Base-by-base conservation (phyloP, 2,113 vertebrate genomes). In the Limanda limanda region DNA sequence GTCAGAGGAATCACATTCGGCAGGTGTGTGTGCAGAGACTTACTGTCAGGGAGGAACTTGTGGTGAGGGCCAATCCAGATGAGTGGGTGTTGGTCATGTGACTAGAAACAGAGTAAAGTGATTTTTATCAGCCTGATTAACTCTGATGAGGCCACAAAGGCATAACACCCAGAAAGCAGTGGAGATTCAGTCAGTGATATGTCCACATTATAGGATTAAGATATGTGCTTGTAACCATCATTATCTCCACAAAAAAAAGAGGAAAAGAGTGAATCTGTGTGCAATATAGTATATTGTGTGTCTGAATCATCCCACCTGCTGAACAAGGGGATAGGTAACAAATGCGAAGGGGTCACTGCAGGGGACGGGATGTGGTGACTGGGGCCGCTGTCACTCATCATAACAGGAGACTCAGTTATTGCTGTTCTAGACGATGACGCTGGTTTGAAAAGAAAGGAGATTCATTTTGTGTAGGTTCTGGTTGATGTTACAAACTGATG, bases 31-130 rank as follows among this genome's bases (percentile, higher is more conserved):
- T 9, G n/a, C 8, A 52, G 7, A 52, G 11, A 66, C 97, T 96
- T 94, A 99, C 98, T 25, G 92, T 90, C 47, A 95, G 94, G 48
- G 96, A 89, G 3, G 95, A 88, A 74, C 88, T 93, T 63, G 95
- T 90, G 27, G 95, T 78, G 1, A 95, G 94, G 2, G 90, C 89
- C 3, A 95, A 94, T 58, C 88, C 93, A 87, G 96, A 91, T 24
- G 96, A 93, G 51, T 96, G 95, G 83, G 90, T 93, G 90, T 87
- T 96, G 86, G 82, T 94, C 70, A 92, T 84, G 5, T 94, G 94
- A 87, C 92, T 96, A 84, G 45, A 86, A 54, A 84, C 21, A 68
- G 21, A 81, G 27, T 8, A 24, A 79, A 83, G 27, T 1, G 0
- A 57, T 40, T 56, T 42, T 4, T 1, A 17, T 81, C 8, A 85